These are phyloP conservation scores for Rhinoderma darwinii DNA, from an alignment of 2,113 vertebrate species.

Conservation along the genomic window DNA sequence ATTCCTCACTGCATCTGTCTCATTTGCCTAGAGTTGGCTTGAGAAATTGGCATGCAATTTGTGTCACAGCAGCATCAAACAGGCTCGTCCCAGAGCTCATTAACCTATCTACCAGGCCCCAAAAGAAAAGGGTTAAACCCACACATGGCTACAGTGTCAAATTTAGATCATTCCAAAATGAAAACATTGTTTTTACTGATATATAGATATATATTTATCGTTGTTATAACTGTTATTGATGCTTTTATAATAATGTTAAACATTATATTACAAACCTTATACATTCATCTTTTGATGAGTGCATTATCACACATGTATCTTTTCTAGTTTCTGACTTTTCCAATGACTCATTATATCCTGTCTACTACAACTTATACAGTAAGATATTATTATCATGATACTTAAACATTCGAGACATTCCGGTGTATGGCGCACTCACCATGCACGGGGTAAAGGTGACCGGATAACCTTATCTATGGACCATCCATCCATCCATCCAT, in stretches of 20 bases:
- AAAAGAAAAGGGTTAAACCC: slow-evolving; percentile 17
- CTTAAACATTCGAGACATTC: neutral
- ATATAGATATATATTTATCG: too few species aligned
- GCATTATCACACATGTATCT: too few species aligned
- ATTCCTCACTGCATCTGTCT: neutral
- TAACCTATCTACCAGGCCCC: slow-evolving; percentile 14
- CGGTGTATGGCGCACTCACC: neutral
- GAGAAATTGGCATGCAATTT: slow-evolving; percentile 58
- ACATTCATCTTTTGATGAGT: neutral
- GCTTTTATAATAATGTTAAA: neutral
- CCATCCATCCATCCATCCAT: too few species aligned
- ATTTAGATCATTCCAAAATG: neutral
- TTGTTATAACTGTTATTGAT: neutral
- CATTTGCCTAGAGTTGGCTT: slow-evolving; percentile 44
- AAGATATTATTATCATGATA: neutral
- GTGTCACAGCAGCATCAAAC: slow-evolving; percentile 47
- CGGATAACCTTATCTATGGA: too few species aligned
- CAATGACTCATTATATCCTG: neutral
- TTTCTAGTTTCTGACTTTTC: neutral
- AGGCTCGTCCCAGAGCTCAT: slow-evolving; percentile 47
- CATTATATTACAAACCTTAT: neutral
- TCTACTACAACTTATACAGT: neutral
- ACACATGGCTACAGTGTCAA: neutral
- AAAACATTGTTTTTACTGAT: neutral
- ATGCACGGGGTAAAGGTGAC: neutral